Evolutionary conservation across 2,888 invertebrate genomes (phyloP), one percentile per base, ranked within the genome.

Genomic region (Antheraea assamensis): DNA sequence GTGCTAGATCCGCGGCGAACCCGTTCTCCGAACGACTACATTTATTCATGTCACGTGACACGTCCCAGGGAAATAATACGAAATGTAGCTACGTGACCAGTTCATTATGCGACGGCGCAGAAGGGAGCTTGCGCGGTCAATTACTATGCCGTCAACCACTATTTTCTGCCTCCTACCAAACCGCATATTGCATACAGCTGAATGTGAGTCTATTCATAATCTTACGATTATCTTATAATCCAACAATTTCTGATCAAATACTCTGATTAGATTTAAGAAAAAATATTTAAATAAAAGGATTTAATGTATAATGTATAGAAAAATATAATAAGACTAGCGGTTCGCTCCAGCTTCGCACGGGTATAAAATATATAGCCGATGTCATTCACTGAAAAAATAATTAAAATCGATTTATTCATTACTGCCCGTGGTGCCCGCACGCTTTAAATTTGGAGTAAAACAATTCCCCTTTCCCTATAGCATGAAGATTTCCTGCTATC

Each of bases 71-170:
- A 94, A 94, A 95, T 95, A 95, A 95, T 94, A 94, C 93, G 94
- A 93, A 95, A 95, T 95, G 94, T 91, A 92, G 88, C 90, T 93
- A 95, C 95, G 95, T 95, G 95, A 94, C 94, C 92, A 88, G 93
- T 92, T 93, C 94, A 92, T 93, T 94, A 92, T 93, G 93, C 91
- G 91, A 91, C 90, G 87, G 83, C 89, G 88, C 87, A 89, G 87
- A 87, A 83, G 82, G 81, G 80, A 80, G 85, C 79, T 86, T 85
- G 86, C 85, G 86, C 88, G 89, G 90, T 87, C 88, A 87, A 88
- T 86, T 85, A 80, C 49, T 31, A 64, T 76, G 81, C 80, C 77
- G 75, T 72, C 79, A 78, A 78, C 79, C 81, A 81, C 81, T 83
- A 80, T 81, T 81, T 86, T 83, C 83, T 75, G 80, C 76, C 80